phyloP scores from a whole-genome alignment of 2,113 vertebrate genomes.

The Hipposideros armiger region DNA sequence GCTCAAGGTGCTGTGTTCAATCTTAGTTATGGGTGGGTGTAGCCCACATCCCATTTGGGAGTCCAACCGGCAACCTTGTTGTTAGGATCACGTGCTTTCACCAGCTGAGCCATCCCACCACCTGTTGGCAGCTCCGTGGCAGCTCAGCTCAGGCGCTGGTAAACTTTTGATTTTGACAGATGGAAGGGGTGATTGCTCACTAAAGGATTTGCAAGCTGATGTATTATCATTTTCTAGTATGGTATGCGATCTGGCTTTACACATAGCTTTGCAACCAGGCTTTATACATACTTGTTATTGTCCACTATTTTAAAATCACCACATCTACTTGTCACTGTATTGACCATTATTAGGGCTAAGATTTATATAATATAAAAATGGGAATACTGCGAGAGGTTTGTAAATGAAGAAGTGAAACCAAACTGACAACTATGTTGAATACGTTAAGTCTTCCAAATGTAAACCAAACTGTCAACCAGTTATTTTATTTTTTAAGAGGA shows the following conservation, averaged over 20 bases:
- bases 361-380: neutral
- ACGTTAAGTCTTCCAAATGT: neutral
- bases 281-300: neutral
- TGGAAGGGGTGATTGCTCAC: neutral
- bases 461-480: neutral
- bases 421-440: neutral
- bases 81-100: too few relatives aligned
- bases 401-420: neutral
- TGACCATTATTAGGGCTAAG: neutral
- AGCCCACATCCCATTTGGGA: too few relatives aligned
- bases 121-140: too few relatives aligned
- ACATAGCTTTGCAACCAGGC: neutral
- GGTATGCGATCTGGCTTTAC: neutral
- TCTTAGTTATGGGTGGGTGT: too few relatives aligned
- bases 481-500: neutral
- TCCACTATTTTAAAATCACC: neutral
- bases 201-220: neutral
- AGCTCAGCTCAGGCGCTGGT: neutral
- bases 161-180: neutral
- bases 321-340: neutral
- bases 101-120: too few relatives aligned
- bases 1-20: too few relatives aligned
- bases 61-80: too few relatives aligned
- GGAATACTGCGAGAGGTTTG: neutral
- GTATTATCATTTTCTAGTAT: neutral